A percentile compares a stretch with the other conserved stretches of the same genome.
phyloP scores from a whole-genome alignment of 1,140 invertebrate species.

The Hylaeus anthracinus region DNA sequence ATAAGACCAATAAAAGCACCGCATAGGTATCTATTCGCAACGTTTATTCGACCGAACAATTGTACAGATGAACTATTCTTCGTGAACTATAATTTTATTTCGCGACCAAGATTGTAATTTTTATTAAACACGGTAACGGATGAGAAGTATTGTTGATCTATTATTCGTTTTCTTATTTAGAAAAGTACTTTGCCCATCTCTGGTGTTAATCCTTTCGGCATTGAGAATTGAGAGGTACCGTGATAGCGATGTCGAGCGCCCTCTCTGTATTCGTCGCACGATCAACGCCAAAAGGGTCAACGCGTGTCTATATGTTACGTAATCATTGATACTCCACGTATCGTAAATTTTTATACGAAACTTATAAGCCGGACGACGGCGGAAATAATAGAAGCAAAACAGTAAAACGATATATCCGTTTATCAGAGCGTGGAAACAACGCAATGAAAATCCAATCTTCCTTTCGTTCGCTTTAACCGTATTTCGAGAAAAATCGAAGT shows the following conservation, averaged over 20 bases:
- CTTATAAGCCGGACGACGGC: neutral
- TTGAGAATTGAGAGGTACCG: no score
- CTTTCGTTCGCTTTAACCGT: conserved; percentile 57
- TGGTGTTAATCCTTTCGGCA: neutral
- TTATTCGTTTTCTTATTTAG: no score
- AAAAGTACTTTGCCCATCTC: no score
- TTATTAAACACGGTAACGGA: no score
- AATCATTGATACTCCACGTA: neutral
- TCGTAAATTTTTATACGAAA: neutral
- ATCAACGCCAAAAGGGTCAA: neutral
- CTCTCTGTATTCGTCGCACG: neutral
- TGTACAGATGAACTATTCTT: no score
- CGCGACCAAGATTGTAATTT: no score
- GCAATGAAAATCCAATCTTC: conserved; percentile 65
- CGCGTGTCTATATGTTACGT: neutral
- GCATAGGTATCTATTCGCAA: no score
- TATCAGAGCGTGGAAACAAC: conserved; percentile 40
- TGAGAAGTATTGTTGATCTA: no score
- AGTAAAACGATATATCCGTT: neutral
- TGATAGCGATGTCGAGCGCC: neutral
- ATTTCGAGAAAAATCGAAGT: conserved; percentile 10
- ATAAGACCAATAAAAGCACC: no score
- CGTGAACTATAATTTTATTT: no score
- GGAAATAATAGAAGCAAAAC: conserved; percentile 1
- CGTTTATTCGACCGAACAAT: no score